A percentile compares a stretch with the other conserved stretches of the same genome.
Evolutionary conservation across 2,888 invertebrate genomes (phyloP).

Genomic region (Mythimna vitellina): DNA sequence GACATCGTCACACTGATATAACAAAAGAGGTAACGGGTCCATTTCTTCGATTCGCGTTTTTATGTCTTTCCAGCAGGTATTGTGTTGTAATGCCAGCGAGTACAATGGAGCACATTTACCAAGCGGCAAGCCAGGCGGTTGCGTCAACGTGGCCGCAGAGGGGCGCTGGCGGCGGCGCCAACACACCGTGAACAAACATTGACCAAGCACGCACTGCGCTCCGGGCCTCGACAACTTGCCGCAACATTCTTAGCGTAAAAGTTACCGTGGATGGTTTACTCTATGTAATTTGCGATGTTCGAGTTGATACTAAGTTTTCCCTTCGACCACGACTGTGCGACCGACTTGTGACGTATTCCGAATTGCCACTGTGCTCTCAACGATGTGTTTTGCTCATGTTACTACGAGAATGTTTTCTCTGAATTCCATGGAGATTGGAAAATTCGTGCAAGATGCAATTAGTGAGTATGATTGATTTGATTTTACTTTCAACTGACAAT

Average conservation of each 20-base stretch:
- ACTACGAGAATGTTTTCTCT: constrained; percentile 73
- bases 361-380: constrained; percentile 77
- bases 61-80: constrained; percentile 62
- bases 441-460: constrained; percentile 79
- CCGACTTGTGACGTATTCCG: constrained; percentile 77
- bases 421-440: constrained; percentile 75
- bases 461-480: constrained; percentile 78
- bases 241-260: constrained; percentile 91
- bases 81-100: constrained; percentile 70
- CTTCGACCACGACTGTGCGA: constrained; percentile 81
- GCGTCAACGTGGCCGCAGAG: constrained; percentile 76
- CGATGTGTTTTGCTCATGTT: constrained; percentile 79
- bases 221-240: constrained; percentile 82
- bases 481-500: constrained; percentile 67
- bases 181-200: constrained; percentile 86
- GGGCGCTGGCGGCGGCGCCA: constrained; percentile 78
- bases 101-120: constrained; percentile 71
- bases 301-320: constrained; percentile 81
- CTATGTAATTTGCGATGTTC: constrained; percentile 89
- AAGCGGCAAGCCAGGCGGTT: constrained; percentile 62
- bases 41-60: constrained; percentile 62
- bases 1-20: constrained; percentile 38
- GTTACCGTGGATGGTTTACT: constrained; percentile 90
- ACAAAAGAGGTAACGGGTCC: constrained; percentile 59
- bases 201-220: constrained; percentile 86